Percentiles rank a stretch among this genome's conserved stretches.
phyloP scores from a whole-genome alignment of 2,113 vertebrate species.

The Riparia riparia region DNA sequence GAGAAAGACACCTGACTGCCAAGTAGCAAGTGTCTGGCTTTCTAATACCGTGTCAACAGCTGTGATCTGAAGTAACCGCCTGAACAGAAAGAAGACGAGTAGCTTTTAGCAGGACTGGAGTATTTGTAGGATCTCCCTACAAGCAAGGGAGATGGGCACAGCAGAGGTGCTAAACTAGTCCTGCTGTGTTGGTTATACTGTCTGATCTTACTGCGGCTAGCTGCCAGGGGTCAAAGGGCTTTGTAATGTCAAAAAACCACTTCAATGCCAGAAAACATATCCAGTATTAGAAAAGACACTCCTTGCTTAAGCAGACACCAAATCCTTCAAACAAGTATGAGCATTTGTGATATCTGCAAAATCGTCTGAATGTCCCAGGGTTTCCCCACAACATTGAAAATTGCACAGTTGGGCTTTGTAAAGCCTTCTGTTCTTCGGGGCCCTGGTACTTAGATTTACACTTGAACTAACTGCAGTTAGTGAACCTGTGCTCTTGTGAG shows the following conservation, averaged over 20 bases:
- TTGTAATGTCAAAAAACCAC: neutral
- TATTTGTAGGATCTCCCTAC: neutral
- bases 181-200: neutral
- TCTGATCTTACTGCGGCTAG: neutral
- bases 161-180: neutral
- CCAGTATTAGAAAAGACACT: neutral
- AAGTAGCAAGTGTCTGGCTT: neutral
- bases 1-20: neutral
- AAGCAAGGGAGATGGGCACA: neutral
- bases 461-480: neutral
- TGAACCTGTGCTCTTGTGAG: neutral
- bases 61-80: neutral
- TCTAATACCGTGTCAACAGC: neutral
- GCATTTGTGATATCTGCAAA: neutral
- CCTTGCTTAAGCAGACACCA: neutral
- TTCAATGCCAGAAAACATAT: neutral
- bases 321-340: neutral
- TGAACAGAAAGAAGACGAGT: rapidly evolving
- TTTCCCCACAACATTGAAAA: neutral
- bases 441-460: rapidly evolving
- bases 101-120: neutral
- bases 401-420: neutral
- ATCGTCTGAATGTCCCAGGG: neutral
- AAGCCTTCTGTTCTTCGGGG: neutral
- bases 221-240: neutral